Base-by-base conservation (phyloP, 1,140 invertebrate species). In the Drosophila leontia region DNA sequence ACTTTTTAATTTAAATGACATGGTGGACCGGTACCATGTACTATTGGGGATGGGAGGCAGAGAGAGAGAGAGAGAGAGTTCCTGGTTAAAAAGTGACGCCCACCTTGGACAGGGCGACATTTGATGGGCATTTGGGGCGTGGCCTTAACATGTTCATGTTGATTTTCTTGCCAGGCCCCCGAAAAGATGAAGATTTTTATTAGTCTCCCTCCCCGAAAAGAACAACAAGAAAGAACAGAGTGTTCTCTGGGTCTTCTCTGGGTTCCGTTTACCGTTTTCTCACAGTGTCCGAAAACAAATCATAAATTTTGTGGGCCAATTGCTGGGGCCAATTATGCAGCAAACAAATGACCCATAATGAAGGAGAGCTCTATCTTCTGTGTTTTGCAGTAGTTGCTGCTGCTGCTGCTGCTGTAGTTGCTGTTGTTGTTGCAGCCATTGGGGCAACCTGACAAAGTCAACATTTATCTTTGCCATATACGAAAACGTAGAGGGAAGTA, bases 1-100 rank as follows among this genome's bases (percentile, higher is more conserved):
- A 88, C 62, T 84, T 88, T 88, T 90, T 88, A 90, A 90, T 85
- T 90, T 90, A 88, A 88, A 88, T 88, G 81, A 88, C 85, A 85
- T 84, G 81, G 65, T 50, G 32, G 13, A 64, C 34, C 17, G 34
- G 29, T n/a, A 63, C 48, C 34, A 34, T n/a, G 51, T 8, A 29
- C 19, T 29, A 60, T 59, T 44, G 47, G 53, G 41, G 47, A 17
- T 17, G 53, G 13, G 39, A 44, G 53, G 13, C 34, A 19, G 11
- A 8, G 17, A 34, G 32, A 23, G 9, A 26, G 32, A 56, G 50
- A 19, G 26, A 47, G 23, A 55, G 48, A 55, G 34, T 55, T 39
- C 19, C 59, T 70, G 67, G 61, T 70, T 70, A 70, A 55, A 29
- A 67, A 62, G 59, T 67, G 65, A 87, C 82, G 79, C 83, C 83